Percentiles rank a stretch among this genome's conserved stretches.
These are phyloP conservation scores for Adoxophyes honmai DNA, from an alignment of 1,140 invertebrate species.

Conservation along the genomic window DNA sequence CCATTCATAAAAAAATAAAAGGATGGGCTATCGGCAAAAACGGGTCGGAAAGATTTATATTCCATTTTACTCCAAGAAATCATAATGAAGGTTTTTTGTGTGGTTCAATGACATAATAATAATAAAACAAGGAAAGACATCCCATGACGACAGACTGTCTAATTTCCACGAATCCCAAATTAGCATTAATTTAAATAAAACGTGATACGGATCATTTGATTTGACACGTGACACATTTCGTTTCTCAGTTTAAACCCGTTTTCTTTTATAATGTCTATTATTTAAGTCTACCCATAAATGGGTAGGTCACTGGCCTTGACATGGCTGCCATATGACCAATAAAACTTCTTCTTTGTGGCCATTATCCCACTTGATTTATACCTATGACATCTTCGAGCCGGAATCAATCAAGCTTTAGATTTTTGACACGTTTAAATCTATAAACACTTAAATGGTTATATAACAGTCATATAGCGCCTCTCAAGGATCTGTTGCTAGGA, in stretches of 20 bases:
- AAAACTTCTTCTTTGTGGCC: neutral
- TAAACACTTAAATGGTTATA: neutral
- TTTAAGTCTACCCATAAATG: slow-evolving; percentile 2
- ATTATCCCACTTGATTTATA: neutral
- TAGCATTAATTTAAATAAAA: slow-evolving; percentile 5
- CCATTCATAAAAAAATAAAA: no score
- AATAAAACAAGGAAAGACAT: neutral
- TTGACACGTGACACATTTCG: no score
- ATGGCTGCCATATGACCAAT: neutral
- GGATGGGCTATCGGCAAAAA: no score
- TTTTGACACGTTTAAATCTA: neutral
- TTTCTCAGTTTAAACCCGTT: no score
- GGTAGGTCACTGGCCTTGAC: slow-evolving; percentile 9
- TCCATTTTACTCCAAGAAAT: no score
- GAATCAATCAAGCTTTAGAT: neutral
- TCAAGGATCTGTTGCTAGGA: no score
- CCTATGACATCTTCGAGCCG: neutral
- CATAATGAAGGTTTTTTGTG: no score
- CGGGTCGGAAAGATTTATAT: no score
- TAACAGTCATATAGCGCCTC: no score
- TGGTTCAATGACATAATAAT: no score
- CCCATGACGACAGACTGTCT: neutral
- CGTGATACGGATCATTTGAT: neutral
- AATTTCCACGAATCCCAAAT: neutral
- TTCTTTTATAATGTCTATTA: neutral